Base-by-base conservation (phyloP, 2,888 invertebrate genomes). In the Eupithecia vulgata region DNA sequence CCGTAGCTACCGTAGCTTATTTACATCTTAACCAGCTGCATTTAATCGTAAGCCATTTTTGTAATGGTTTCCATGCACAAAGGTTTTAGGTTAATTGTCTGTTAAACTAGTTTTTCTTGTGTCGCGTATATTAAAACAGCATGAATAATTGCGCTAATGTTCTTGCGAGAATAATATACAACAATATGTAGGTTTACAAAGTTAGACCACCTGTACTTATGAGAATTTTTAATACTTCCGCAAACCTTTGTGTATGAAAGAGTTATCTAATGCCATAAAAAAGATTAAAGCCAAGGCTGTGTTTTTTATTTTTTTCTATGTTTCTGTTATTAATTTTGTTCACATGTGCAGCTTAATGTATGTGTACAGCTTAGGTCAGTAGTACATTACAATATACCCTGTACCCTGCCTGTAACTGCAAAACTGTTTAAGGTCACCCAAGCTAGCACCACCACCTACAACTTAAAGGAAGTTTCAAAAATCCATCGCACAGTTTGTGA, bases 1-100 rank as follows among this genome's bases (percentile, higher is more conserved):
- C 30, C 30, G 42, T 42, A 42, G 2, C 30, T 12, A 40, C 40
- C 40, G n/a, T 15, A 40, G 40, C 13, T 42, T 6, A 42, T 42
- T 42, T 42, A 15, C 42, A 42, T 42, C 15, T 42, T 42, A 15
- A 15, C 15, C 5, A 5, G 45, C 45, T 45, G 0, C 34, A 61
- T 61, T 7, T 15, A 30, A 17, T 30, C 30, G 1, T 59, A 59
- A 30, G 21, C 52, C 10, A 52, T 30, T 59, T 64, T 64, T 64
- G n/a, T 64, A 40, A 65, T 65, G 13, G 25, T 25, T 65, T 13
- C 42, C 65, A 65, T 65, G 65, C 21, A 65, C 67, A 67, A 67
- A 67, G 67, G 67, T 48, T 45, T 37, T 48, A 67, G 48, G 42
- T 67, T 10, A 68, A 21, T 35, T 40, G 15, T 25, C 17, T 42